Evolutionary conservation across 2,797 vertebrate species (phyloP).

Genomic region (Tenualosa ilisha): DNA sequence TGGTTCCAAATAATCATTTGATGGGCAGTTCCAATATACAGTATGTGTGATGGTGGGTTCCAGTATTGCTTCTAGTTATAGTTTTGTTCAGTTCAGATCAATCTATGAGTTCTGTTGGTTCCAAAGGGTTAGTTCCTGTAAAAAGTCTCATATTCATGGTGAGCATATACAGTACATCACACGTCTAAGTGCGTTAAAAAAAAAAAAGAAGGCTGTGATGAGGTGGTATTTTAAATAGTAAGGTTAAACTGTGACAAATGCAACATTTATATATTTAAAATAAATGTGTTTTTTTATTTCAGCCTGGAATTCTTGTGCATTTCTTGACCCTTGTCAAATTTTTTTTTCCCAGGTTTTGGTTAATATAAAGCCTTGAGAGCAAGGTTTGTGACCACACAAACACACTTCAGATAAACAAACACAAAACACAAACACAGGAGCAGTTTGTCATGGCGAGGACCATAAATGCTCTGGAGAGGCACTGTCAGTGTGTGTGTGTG

Average conservation of each 20-base stretch:
- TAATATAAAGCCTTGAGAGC: neutral
- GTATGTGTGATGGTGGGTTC: too few species aligned
- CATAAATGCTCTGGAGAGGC: too few species aligned
- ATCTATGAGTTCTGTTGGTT: neutral
- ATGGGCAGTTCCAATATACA: neutral
- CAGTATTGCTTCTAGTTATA: too few species aligned
- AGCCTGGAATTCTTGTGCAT: neutral
- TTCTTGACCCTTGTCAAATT: neutral
- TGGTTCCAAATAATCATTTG: neutral
- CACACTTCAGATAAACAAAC: neutral
- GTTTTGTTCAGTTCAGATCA: too few species aligned
- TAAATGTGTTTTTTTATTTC: conserved; percentile 5
- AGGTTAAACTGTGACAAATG: conserved; percentile 11
- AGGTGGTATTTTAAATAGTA: neutral
- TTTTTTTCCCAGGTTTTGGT: neutral
- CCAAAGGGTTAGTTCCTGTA: neutral
- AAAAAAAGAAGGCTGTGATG: neutral
- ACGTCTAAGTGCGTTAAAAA: neutral
- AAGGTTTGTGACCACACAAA: neutral
- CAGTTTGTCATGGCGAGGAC: too few species aligned
- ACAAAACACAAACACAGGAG: neutral
- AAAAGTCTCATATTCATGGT: neutral
- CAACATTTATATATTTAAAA: conserved; percentile 18
- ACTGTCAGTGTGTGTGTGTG: neutral
- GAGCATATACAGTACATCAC: neutral